Conservation (phyloP, 2,888 invertebrate genomes). For the Caenorhabditis plicata region DNA sequence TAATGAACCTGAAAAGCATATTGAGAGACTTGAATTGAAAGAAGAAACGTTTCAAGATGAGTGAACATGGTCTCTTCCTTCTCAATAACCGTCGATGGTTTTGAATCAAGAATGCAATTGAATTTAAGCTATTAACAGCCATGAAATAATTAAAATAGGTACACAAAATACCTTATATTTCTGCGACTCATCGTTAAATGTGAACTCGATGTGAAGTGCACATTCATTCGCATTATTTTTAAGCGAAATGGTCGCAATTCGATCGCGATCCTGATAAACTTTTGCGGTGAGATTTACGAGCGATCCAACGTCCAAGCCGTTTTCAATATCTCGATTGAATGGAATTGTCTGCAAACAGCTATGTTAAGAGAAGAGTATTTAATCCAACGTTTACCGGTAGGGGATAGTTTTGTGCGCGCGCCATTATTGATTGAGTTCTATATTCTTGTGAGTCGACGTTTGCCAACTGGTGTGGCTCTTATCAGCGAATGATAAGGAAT, state of each 20-base stretch:
- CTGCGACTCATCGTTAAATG: constrained; percentile 7
- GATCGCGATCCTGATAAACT: constrained; percentile 13
- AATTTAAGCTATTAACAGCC: constrained; percentile 18
- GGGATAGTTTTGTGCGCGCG: too few species aligned
- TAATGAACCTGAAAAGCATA: constrained; percentile 21
- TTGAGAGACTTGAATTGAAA: constrained; percentile 10
- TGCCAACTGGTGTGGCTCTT: too few species aligned
- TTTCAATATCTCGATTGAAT: constrained; percentile 15
- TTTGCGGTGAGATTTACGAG: constrained; percentile 11
- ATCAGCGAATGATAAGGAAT: too few species aligned
- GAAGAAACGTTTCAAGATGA: constrained; percentile 1
- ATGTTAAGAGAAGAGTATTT: too few species aligned
- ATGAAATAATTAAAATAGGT: not conserved
- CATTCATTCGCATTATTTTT: constrained; percentile 22
- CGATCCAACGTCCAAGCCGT: constrained; percentile 14
- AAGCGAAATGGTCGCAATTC: constrained; percentile 2
- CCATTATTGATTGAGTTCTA: too few species aligned
- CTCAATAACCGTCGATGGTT: constrained; percentile 15
- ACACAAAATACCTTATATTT: too few species aligned
- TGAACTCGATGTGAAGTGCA: constrained; percentile 11
- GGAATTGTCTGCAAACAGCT: constrained; percentile 35
- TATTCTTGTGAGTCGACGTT: too few species aligned
- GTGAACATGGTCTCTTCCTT: constrained; percentile 1
- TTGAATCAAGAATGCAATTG: constrained; percentile 17
- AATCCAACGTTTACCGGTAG: too few species aligned